Evolutionary conservation across 1,140 invertebrate genomes (phyloP).

Genomic region (Cepaea nemoralis): DNA sequence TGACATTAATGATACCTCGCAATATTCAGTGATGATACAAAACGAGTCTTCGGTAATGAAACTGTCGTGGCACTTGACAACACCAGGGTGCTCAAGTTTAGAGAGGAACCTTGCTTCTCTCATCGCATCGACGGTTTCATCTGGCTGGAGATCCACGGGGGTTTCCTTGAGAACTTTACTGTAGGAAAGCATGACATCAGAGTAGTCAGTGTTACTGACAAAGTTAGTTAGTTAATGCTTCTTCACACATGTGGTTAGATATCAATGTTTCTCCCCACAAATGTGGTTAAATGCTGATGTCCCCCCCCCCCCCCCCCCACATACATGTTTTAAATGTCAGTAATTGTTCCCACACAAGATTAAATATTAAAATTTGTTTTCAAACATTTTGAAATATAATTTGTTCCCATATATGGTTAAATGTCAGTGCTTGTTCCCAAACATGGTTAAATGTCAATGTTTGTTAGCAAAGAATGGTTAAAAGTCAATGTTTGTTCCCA

Average conservation of each 20-base stretch:
- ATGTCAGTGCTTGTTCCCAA: no score
- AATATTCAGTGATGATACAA: slow-evolving; percentile 73
- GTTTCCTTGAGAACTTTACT: slow-evolving; percentile 73
- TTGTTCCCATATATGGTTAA: no score
- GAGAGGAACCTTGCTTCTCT: slow-evolving; percentile 68
- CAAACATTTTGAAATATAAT: no score
- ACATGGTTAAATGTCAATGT: no score
- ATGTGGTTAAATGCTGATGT: no score
- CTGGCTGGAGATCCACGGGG: slow-evolving; percentile 67
- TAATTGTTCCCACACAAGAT: no score
- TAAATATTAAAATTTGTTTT: no score
- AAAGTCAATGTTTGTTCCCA: no score
- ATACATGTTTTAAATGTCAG: no score
- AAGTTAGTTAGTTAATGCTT: neutral
- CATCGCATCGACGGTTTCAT: slow-evolving; percentile 71
- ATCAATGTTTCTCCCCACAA: no score
- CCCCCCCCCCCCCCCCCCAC: no score
- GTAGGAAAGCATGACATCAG: slow-evolving; percentile 37
- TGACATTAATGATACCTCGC: slow-evolving; percentile 64
- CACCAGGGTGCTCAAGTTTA: slow-evolving; percentile 67
- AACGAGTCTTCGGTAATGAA: slow-evolving; percentile 71
- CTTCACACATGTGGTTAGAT: neutral
- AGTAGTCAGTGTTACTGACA: neutral
- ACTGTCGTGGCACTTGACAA: slow-evolving; percentile 71
- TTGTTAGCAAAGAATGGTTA: no score